Evolutionary conservation across 2,888 invertebrate species (phyloP).

Genomic region (Lasioglossum leucozonium): DNA sequence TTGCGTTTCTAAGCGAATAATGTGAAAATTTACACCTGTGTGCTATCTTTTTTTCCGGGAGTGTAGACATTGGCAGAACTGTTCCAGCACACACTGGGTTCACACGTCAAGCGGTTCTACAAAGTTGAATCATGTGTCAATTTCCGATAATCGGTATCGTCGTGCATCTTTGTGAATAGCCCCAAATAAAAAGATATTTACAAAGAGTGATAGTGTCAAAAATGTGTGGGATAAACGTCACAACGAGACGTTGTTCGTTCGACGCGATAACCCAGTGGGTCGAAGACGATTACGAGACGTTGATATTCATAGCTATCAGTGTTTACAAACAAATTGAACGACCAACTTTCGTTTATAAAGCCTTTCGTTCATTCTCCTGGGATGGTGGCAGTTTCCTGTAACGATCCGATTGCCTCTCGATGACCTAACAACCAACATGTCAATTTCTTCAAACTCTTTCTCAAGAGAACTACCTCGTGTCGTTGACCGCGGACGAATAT

Average conservation of each 20-base stretch:
- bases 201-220: slow-evolving; percentile 41
- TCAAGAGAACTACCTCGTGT: slow-evolving; percentile 10
- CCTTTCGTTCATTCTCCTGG: slow-evolving; percentile 58
- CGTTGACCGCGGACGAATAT: not conserved
- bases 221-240: slow-evolving; percentile 53
- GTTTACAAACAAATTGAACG: slow-evolving; percentile 72
- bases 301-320: slow-evolving; percentile 66
- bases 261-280: slow-evolving; percentile 69
- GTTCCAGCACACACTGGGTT: no score
- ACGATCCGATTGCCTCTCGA: slow-evolving; percentile 37
- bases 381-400: slow-evolving; percentile 30
- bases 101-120: not conserved
- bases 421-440: slow-evolving; percentile 50
- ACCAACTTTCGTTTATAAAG: slow-evolving; percentile 64
- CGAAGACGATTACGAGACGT: slow-evolving; percentile 66
- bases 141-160: not conserved
- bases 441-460: slow-evolving; percentile 48
- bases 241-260: slow-evolving; percentile 70
- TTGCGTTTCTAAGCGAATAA: no score
- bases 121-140: not conserved
- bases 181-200: slow-evolving; percentile 55
- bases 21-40: no score
- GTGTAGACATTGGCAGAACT: no score
- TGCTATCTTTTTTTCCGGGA: no score
- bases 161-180: not conserved